These are phyloP conservation scores for Phrynosoma blainvillii DNA, from an alignment of 2,113 vertebrate genomes.

Conservation along the genomic window DNA sequence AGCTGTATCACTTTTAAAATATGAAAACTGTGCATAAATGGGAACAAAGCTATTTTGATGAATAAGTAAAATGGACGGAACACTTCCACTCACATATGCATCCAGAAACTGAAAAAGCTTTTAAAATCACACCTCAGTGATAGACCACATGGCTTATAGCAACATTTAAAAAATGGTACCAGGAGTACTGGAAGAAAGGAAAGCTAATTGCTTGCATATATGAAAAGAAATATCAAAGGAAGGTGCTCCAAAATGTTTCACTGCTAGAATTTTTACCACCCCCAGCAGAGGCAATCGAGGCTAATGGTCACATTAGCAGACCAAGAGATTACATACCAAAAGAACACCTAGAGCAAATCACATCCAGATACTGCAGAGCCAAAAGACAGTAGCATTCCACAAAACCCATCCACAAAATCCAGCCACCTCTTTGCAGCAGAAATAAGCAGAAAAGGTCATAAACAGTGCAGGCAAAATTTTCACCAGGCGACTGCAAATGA, in stretches of 20 bases:
- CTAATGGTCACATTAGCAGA: constrained; percentile 37
- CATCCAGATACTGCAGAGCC: constrained; percentile 34
- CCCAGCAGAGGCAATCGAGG: constrained; percentile 49
- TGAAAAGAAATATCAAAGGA: constrained; percentile 22
- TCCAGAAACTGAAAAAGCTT: constrained; percentile 35
- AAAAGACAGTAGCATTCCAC: neutral
- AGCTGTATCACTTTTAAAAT: constrained; percentile 14
- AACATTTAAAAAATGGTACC: neutral
- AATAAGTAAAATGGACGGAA: neutral
- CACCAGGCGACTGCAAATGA: constrained; percentile 67
- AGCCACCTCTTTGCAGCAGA: constrained; percentile 12
- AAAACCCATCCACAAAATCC: neutral
- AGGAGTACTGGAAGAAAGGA: constrained; percentile 17
- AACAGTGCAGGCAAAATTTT: constrained; percentile 60
- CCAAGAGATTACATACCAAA: constrained; percentile 42
- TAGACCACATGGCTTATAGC: neutral
- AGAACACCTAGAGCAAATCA: constrained; percentile 24
- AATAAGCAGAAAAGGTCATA: constrained; percentile 41
- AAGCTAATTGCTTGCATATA: neutral
- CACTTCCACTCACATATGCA: neutral
- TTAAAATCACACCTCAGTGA: fast-evolving
- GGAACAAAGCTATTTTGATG: neutral
- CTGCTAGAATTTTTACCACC: constrained; percentile 34
- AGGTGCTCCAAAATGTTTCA: constrained; percentile 9
- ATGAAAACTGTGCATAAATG: constrained; percentile 9